These are phyloP conservation scores for Hapalemur alaotrensis DNA, from an alignment of 2,797 vertebrate genomes.

Conservation along the genomic window DNA sequence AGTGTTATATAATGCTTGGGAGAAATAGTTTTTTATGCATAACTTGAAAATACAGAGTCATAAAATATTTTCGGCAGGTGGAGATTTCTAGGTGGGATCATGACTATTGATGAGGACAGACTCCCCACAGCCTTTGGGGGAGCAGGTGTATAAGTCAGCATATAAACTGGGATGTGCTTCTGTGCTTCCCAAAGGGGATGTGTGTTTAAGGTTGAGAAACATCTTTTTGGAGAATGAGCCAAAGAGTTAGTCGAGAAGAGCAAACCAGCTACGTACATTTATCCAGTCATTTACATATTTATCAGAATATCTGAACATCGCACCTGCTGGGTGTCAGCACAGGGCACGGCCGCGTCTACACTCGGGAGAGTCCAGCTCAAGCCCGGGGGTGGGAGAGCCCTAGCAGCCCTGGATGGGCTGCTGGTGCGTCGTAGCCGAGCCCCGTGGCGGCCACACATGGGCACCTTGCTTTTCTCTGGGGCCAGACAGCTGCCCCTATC, in stretches of 20 bases:
- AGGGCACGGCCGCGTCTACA: not conserved
- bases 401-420: not conserved
- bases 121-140: not conserved
- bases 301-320: rapidly evolving
- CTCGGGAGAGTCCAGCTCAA: rapidly evolving
- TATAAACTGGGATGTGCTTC: not conserved
- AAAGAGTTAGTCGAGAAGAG: not conserved
- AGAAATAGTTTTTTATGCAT: too few relatives aligned
- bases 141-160: not conserved
- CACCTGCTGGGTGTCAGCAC: not conserved
- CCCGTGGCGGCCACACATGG: rapidly evolving
- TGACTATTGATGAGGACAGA: not conserved
- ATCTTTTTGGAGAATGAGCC: not conserved
- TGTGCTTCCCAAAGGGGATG: not conserved
- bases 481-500: not conserved
- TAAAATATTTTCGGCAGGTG: not conserved
- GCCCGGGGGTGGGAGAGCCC: not conserved
- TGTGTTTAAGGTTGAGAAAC: not conserved
- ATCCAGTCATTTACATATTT: not conserved
- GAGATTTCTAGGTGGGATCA: not conserved
- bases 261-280: not conserved
- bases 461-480: not conserved
- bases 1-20: not conserved
- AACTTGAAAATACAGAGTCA: not conserved
- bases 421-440: not conserved